Evolutionary conservation across 2,797 vertebrate species (phyloP), one percentile per base, ranked within the genome.

Genomic region (Amblyopsis hoosieri): DNA sequence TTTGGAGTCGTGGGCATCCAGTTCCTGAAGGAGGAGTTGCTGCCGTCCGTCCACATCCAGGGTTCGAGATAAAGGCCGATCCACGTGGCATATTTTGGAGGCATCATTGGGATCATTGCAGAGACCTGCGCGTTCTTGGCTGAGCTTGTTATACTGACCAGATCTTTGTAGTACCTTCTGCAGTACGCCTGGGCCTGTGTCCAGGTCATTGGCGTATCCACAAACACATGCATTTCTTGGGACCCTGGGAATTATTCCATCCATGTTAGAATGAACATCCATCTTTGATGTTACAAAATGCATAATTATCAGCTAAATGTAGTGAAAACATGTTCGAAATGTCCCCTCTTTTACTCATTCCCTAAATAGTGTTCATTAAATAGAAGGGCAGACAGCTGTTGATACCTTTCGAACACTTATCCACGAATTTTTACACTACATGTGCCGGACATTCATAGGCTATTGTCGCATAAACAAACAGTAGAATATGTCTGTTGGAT

Each of bases 31-130:
- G 37, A 47, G 11, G 31, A 57, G 45, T 15, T 1, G 4, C 57
- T 57, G 29, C 29, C 52, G 45, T 84, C 74, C 0, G 76, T 79
- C 82, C 82, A 84, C 47, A 11, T 65, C 81, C 81, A 84, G 56
- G 51, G 19, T 33, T 79, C 69, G 47, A 7, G 47, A 8, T 45
- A 74, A 12, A 81, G 67, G 29, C 76, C 81, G 2, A 75, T 73
- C 75, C 75, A 78, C 45, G 48, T 52, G 45, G 1, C 31, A 4
- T 33, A 0, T 0, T 13, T 1, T 31, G 7, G 0, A 11, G 1
- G 2, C 2, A 19, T 19, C 19, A 2, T 2, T 19, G 50, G 57
- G 11, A 57, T 3, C 54, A 47, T 0, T 0, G 0, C 2, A 19
- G 53, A 54, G 0, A 74, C 42, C 12, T 60, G 51, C 9, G 62